Conservation (phyloP, 2,113 vertebrate species). For the Chloropsis cyanopogon region DNA sequence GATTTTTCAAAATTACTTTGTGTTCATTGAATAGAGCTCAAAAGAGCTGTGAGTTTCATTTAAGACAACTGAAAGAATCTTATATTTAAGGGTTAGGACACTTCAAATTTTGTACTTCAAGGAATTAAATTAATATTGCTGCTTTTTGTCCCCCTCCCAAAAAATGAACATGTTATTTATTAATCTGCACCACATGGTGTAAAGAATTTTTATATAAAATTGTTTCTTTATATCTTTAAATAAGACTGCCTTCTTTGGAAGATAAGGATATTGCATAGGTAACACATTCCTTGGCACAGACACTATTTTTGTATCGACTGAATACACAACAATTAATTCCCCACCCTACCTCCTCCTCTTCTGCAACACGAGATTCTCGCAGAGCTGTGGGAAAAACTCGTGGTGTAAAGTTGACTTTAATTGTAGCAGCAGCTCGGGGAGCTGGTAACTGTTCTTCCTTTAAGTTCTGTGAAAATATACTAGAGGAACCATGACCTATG, state of each 20-base stretch:
- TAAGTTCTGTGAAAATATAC: conserved; percentile 67
- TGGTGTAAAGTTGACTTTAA: conserved; percentile 85
- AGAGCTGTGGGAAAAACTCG: conserved; percentile 89
- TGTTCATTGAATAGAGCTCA: background rate
- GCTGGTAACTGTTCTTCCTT: conserved; percentile 69
- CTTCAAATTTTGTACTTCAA: background rate
- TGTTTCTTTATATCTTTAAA: background rate
- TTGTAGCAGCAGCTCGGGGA: conserved; percentile 79
- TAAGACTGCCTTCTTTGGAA: background rate
- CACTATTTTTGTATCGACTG: background rate
- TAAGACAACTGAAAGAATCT: background rate
- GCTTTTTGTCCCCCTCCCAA: background rate
- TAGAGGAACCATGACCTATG: conserved; percentile 44
- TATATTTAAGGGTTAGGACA: background rate
- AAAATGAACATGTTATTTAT: background rate
- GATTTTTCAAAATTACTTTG: background rate
- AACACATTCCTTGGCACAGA: background rate
- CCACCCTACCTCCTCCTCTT: conserved; percentile 87
- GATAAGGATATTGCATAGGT: background rate
- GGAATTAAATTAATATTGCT: background rate
- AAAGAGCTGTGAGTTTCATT: background rate
- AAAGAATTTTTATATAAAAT: background rate
- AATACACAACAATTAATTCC: background rate
- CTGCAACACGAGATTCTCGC: conserved; percentile 82
- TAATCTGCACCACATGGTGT: background rate